Evolutionary conservation across 2,888 invertebrate species (phyloP), one percentile per base, ranked within the genome.

Genomic region (Scelioninae gen. 1): DNA sequence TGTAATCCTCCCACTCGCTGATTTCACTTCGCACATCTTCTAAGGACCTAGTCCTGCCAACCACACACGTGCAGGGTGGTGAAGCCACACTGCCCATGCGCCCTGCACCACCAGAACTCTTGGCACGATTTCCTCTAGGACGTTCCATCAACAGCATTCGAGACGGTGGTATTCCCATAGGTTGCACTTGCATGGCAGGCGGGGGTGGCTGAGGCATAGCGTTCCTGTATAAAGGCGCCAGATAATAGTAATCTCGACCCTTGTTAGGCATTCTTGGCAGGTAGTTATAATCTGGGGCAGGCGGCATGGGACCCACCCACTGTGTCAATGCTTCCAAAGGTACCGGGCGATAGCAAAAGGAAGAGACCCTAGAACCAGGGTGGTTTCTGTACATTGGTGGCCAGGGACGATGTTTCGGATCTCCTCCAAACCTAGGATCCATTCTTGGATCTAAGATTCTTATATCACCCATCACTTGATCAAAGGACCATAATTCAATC

Each of bases 11-110:
- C 95, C 95, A 95, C 72, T 93, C 93, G 88, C 94, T 94, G 56
- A 95, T 93, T 78, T 95, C 95, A 23, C 95, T 94, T 56, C 95
- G 93, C 11, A 96, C 95, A 88, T 96, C 96, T 88, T 96, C 96
- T 91, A 96, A 93, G 1, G 96, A 96, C 71, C 95, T 94, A 13
- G 96, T 95, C 56, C 95, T 93, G 3, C 92, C 92, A 8, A 92
- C 88, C 60, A 93, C 93, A 89, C 95, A 95, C 23, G 95, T 94
- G 87, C 95, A 95, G 84, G 92, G 93, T n/a, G 92, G 90, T 3
- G 87, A 87, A 65, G 83, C 89, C 72, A 85, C 88, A 34, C 86
- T 88, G 23, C 85, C 88, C 6, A 85, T 79, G 32, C 75, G 83
- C 6, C 83, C 62, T 0, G 66, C 47, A 5, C 87, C 89, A 1